A percentile compares a stretch with the other conserved stretches of the same genome.
Evolutionary conservation across 2,888 invertebrate species (phyloP).

Genomic region (Nomada lathburiana): DNA sequence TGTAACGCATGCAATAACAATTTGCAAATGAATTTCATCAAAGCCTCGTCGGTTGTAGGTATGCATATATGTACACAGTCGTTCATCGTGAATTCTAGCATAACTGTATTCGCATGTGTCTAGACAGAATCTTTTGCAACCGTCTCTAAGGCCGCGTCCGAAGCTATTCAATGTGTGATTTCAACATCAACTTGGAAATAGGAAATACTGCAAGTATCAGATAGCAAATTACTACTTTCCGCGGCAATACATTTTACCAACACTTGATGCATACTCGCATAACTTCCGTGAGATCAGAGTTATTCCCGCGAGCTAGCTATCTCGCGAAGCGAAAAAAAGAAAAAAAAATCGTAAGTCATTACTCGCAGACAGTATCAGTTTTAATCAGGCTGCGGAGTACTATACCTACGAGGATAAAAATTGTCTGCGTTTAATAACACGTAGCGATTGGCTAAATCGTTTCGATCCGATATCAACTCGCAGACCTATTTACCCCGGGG

Average conservation of each 20-base stretch:
- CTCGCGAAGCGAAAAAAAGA: background rate
- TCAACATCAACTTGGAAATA: background rate
- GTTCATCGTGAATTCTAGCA: background rate
- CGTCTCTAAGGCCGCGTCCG: constrained; percentile 10
- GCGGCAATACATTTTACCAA: background rate
- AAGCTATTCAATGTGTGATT: background rate
- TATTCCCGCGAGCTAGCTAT: background rate
- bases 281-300: constrained; percentile 11
- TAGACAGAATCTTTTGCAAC: constrained; percentile 33
- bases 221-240: too few relatives aligned
- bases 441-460: background rate
- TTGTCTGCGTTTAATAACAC: background rate
- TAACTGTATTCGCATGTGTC: constrained; percentile 24
- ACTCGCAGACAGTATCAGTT: background rate
- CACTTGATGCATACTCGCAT: background rate
- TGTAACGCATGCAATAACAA: background rate
- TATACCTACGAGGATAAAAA: too few relatives aligned
- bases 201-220: background rate
- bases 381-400: background rate
- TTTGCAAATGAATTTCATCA: background rate
- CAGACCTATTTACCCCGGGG: background rate
- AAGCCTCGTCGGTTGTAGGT: background rate
- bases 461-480: background rate
- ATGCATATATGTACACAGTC: background rate
- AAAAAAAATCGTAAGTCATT: constrained; percentile 1